Conservation (phyloP, 2,888 invertebrate species). For the Orchesella flavescens region DNA sequence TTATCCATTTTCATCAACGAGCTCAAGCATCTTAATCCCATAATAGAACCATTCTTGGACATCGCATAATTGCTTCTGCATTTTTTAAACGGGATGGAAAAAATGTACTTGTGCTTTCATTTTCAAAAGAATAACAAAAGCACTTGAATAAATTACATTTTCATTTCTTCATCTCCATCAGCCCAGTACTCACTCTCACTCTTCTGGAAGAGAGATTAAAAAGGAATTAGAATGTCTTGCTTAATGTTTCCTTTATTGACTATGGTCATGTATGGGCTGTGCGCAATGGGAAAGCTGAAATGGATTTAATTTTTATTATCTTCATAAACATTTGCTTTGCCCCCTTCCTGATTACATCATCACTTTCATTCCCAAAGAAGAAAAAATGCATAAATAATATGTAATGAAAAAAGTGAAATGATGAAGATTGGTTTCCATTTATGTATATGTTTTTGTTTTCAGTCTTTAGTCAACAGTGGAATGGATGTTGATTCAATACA, state of each 20-base stretch:
- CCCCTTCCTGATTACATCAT: conserved; percentile 59
- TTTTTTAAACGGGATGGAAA: not conserved
- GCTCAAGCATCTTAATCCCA: conserved; percentile 19
- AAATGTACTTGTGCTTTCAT: not conserved
- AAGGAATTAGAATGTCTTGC: conserved; percentile 60
- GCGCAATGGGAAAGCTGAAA: conserved; percentile 23
- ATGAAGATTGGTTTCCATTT: conserved; percentile 39
- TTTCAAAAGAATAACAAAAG: conserved; percentile 3
- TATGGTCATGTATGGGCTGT: conserved; percentile 36
- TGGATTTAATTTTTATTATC: conserved; percentile 33
- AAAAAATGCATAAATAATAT: conserved; percentile 59
- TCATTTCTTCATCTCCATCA: conserved; percentile 53
- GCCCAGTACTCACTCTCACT: no score
- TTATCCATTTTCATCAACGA: conserved; percentile 10
- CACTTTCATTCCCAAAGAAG: conserved; percentile 42
- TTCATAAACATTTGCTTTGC: conserved; percentile 60
- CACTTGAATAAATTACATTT: conserved; percentile 59
- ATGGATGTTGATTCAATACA: no score
- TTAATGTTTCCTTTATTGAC: conserved; percentile 62
- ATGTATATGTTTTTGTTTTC: not conserved
- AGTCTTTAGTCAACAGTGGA: conserved; percentile 6
- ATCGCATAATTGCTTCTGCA: conserved; percentile 48
- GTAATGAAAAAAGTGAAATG: conserved; percentile 57
- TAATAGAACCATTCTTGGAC: conserved; percentile 21
- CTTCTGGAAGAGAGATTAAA: conserved; percentile 46